Conservation (phyloP, 2,888 invertebrate species). For the Celastrina argiolus region DNA sequence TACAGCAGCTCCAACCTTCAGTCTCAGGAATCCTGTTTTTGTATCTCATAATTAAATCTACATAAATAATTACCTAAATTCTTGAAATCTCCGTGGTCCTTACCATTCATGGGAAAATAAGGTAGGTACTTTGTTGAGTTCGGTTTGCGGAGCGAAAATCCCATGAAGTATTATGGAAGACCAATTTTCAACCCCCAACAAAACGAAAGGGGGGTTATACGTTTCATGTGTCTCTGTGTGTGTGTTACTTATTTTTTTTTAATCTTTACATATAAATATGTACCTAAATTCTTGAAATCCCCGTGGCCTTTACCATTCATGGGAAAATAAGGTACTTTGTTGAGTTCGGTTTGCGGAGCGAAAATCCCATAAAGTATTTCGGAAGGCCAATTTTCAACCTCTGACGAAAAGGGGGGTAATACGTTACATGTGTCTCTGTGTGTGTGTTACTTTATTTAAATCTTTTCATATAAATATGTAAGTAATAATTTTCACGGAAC, state of each 20-base stretch:
- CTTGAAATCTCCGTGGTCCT: slow-evolving; percentile 26
- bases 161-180: no score
- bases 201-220: no score
- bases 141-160: not conserved
- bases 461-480: slow-evolving; percentile 26
- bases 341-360: not conserved
- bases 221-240: no score
- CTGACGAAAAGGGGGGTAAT: no score
- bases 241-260: no score
- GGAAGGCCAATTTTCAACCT: no score
- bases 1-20: slow-evolving; percentile 14
- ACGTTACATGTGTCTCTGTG: no score
- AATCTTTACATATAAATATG: slow-evolving; percentile 25
- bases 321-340: slow-evolving; percentile 3
- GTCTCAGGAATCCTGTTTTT: slow-evolving; percentile 14
- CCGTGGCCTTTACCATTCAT: slow-evolving; percentile 8
- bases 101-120: slow-evolving; percentile 16
- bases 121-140: not conserved
- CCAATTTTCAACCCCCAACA: no score
- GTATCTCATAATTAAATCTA: slow-evolving; percentile 18
- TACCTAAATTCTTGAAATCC: slow-evolving; percentile 30
- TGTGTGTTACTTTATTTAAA: not conserved
- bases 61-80: slow-evolving; percentile 28
- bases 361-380: not conserved
- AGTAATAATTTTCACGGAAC: slow-evolving; percentile 1